Conservation (phyloP, 2,797 vertebrate genomes). For the Euthynnus affinis region DNA sequence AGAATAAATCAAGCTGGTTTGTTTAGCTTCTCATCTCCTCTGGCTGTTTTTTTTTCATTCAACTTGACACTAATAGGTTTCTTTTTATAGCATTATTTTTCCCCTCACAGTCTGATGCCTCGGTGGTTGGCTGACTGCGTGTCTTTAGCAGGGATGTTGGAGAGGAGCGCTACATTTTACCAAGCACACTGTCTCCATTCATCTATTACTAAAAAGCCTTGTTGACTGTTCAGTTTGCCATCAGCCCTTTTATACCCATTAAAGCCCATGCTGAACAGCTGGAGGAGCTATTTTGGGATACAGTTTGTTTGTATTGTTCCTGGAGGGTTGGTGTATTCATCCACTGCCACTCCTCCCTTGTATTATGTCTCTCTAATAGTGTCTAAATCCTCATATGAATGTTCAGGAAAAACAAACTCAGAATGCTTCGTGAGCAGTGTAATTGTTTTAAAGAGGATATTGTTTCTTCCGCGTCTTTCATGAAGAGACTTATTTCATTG, state of each 20-base stretch:
- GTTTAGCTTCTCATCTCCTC: neutral
- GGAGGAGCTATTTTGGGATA: constrained; percentile 38
- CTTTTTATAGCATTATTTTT: constrained; percentile 18
- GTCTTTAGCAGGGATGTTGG: constrained; percentile 18
- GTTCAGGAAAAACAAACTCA: neutral
- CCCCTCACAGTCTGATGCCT: neutral
- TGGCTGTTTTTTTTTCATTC: neutral
- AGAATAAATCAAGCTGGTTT: neutral
- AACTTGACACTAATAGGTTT: constrained; percentile 18
- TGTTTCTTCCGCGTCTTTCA: neutral
- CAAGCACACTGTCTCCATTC: constrained; percentile 28
- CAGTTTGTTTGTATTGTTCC: constrained; percentile 25
- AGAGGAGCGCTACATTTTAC: constrained; percentile 5
- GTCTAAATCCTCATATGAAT: neutral
- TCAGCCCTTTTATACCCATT: constrained; percentile 49
- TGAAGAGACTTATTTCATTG: neutral
- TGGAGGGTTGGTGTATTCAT: neutral
- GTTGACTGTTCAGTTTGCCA: constrained; percentile 48
- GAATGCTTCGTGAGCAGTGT: neutral
- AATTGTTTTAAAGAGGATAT: neutral
- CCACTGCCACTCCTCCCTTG: neutral
- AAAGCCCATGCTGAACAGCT: constrained; percentile 24
- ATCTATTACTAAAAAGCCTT: constrained; percentile 41
- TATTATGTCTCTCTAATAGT: neutral
- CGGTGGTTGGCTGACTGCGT: neutral